phyloP scores from a whole-genome alignment of 1,140 invertebrate genomes.

The Aphaenogaster rudis region DNA sequence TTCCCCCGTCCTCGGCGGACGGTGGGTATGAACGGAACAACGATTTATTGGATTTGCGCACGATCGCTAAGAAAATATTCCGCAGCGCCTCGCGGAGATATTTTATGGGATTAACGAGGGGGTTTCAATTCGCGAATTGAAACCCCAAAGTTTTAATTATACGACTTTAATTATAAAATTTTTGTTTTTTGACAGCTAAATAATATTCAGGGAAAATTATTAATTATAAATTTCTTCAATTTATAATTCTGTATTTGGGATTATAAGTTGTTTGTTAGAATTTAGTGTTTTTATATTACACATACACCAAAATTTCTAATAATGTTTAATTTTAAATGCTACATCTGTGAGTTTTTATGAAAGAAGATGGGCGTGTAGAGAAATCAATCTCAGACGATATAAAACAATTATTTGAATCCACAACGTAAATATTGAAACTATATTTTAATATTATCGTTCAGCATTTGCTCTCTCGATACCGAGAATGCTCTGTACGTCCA shows the following conservation, averaged over 20 bases:
- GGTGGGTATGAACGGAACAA: conserved; percentile 1
- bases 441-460: conserved; percentile 13
- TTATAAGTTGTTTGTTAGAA: not conserved
- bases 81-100: not conserved
- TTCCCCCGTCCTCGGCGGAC: not conserved
- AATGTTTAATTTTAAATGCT: not conserved
- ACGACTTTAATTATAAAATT: not conserved
- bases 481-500: conserved; percentile 10
- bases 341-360: not conserved
- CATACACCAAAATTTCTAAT: not conserved
- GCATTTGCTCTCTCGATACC: not conserved
- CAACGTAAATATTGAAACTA: not conserved
- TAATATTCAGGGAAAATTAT: not conserved
- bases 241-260: not conserved
- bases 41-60: conserved; percentile 24
- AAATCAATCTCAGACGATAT: not conserved
- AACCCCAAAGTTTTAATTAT: not conserved
- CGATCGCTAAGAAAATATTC: conserved; percentile 15
- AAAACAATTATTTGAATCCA: conserved; percentile 10
- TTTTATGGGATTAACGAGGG: conserved; percentile 6
- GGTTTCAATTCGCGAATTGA: not conserved
- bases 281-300: not conserved
- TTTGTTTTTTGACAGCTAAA: not conserved
- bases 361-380: not conserved
- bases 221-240: not conserved